Base-by-base conservation (phyloP, 35 echinoderm and acorn worm genomes). In the Acanthaster planci region DNA sequence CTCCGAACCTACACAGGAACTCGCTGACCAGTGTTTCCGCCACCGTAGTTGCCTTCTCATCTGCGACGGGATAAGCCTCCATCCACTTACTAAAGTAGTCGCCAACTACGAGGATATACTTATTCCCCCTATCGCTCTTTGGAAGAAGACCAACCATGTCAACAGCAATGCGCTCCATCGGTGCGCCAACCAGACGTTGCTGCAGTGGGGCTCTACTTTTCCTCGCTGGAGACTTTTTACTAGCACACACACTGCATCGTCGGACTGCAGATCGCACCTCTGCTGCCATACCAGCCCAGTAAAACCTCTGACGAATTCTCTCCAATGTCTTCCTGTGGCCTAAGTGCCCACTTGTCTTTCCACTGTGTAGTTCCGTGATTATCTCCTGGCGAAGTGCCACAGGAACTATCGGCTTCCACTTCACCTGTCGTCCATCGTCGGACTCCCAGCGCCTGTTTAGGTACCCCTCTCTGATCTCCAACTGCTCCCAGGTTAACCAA, bases 51-150 rank as follows among this genome's bases (percentile, higher is more conserved):
- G 90, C 78, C n/a, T 39, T 59, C 51, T 87, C 39, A 52, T 87
- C 67, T n/a, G 59, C 55, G 6, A 82, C 7, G 0, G 85, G 39
- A 76, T 87, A 87, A 14, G 88, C 76, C 35, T 84, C 80, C 39
- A 81, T 90, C 88, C 88, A 90, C 53, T 78, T 90, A 39, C 55
- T 82, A 38, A 80, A 92, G 32, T 92, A 92, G 55, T 92, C 90
- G 30, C 83, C 85, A 27, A 92, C 78, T 35, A 88, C 90, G 2
- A 92, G 39, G 8, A 92, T 51, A 72, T 85, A 89, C 72, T 58
- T 56, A 21, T 94, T 94, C 0, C 92, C 88, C 39, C 51, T 23
- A 0, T 78, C 42, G 1, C 87, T 87, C 51, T 30, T 5, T 1
- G 85, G 78, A 23, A 92, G 60, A 12, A 80, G 90, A 0, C 90